These are phyloP conservation scores for Sinosuthora webbiana DNA, from an alignment of 2,113 vertebrate species.

Conservation along the genomic window DNA sequence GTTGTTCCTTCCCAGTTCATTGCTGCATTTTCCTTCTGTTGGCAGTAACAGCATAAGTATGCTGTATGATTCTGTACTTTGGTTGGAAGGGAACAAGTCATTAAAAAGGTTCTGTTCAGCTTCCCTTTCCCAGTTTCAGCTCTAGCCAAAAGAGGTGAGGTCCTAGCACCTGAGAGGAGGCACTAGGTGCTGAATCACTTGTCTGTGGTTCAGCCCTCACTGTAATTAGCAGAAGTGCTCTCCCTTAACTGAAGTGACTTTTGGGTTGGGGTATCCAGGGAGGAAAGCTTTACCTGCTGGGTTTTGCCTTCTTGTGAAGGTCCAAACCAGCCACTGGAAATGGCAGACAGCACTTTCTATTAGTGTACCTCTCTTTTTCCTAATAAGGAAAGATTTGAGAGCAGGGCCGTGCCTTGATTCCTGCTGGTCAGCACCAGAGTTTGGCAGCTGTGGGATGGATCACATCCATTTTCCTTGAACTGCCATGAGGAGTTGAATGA, in stretches of 20 bases:
- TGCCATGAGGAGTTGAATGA: not conserved
- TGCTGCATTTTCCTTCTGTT: not conserved
- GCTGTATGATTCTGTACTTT: rapidly evolving
- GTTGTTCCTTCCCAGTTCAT: not conserved
- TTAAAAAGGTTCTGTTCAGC: not conserved
- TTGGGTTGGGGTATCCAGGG: rapidly evolving
- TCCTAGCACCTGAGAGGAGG: not conserved
- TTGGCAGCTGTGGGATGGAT: not conserved
- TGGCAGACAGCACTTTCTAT: not conserved
- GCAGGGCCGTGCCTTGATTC: not conserved
- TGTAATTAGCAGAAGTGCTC: not conserved
- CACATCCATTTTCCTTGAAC: not conserved
- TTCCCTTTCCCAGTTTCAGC: not conserved
- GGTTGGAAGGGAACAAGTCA: rapidly evolving
- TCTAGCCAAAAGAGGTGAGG: not conserved
- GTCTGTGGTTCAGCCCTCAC: not conserved
- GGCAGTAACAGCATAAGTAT: not conserved
- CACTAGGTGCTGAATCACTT: not conserved
- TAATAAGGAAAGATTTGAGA: not conserved
- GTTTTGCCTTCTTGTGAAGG: not conserved
- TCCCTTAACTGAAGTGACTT: not conserved
- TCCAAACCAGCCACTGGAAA: not conserved
- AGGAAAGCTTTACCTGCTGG: not conserved
- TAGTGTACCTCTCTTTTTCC: not conserved
- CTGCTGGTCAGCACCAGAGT: rapidly evolving